Conservation (phyloP, 2,797 vertebrate genomes). For the Echiichthys vipera region DNA sequence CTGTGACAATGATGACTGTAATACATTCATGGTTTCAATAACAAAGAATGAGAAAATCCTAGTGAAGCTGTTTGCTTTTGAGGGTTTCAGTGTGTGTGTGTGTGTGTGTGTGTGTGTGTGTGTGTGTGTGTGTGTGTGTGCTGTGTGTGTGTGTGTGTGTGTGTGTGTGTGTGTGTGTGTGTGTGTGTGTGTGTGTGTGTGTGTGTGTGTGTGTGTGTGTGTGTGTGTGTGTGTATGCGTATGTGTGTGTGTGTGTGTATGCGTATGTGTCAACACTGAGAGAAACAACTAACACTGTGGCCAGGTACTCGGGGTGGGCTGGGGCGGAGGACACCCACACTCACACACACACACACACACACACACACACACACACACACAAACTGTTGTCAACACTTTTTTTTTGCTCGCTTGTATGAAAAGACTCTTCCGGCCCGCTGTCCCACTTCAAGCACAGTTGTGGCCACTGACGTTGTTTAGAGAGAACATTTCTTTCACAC, state of each 20-base stretch:
- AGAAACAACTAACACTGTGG: slow-evolving; percentile 63
- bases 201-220: slow-evolving; percentile 11
- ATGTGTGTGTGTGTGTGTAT: slow-evolving; percentile 19
- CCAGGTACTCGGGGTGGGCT: slow-evolving; percentile 61
- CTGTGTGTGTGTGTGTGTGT: neutral
- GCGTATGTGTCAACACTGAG: slow-evolving; percentile 64
- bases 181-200: slow-evolving; percentile 33
- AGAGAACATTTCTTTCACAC: slow-evolving; percentile 83
- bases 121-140: slow-evolving; percentile 18
- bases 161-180: slow-evolving; percentile 17
- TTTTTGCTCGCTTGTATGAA: slow-evolving; percentile 67
- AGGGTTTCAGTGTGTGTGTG: slow-evolving; percentile 56
- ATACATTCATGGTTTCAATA: slow-evolving; percentile 58
- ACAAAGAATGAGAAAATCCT: slow-evolving; percentile 70
- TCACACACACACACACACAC: slow-evolving; percentile 22
- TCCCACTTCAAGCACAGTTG: slow-evolving; percentile 83
- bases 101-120: neutral
- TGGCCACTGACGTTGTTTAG: slow-evolving; percentile 80
- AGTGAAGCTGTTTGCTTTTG: slow-evolving; percentile 71
- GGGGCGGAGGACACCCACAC: slow-evolving; percentile 45
- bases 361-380: slow-evolving; percentile 39
- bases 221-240: neutral
- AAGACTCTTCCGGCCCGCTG: slow-evolving; percentile 73
- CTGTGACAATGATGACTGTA: slow-evolving; percentile 33
- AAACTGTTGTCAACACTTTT: slow-evolving; percentile 73